A percentile compares a stretch with the other conserved stretches of the same genome.
phyloP scores from a whole-genome alignment of 2,888 invertebrate species.

The Coelinius sp. region DNA sequence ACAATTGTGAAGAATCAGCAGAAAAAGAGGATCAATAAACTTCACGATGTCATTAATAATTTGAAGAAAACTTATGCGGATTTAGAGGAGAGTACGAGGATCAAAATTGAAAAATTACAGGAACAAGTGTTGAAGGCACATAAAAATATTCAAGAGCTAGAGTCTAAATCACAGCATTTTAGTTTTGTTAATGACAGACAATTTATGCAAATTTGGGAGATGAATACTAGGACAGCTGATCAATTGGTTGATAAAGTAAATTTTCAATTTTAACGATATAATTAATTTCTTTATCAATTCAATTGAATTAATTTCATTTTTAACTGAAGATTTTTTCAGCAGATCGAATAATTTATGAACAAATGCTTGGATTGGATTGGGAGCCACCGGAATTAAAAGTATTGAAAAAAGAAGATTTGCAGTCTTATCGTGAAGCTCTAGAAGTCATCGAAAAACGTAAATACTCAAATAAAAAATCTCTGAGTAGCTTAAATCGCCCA shows the following conservation, averaged over 20 bases:
- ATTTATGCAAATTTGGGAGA: constrained; percentile 76
- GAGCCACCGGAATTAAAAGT: constrained; percentile 68
- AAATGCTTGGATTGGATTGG: constrained; percentile 76
- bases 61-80: constrained; percentile 78
- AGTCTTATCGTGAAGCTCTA: constrained; percentile 68
- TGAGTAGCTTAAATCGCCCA: constrained; percentile 1
- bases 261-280: too few relatives aligned
- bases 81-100: constrained; percentile 77
- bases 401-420: constrained; percentile 70
- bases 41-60: constrained; percentile 80
- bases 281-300: not conserved
- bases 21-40: constrained; percentile 82
- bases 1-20: constrained; percentile 84
- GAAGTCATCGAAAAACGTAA: constrained; percentile 56
- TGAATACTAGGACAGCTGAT: constrained; percentile 74
- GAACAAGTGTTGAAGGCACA: constrained; percentile 80
- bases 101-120: constrained; percentile 79
- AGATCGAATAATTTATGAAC: constrained; percentile 77
- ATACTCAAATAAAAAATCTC: too few relatives aligned
- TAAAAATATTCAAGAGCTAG: constrained; percentile 78
- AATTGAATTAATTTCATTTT: not conserved
- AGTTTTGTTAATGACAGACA: constrained; percentile 77
- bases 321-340: constrained; percentile 72
- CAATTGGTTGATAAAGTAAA: constrained; percentile 71
- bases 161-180: constrained; percentile 80